A percentile compares a stretch with the other conserved stretches of the same genome.
phyloP scores from a whole-genome alignment of 2,113 vertebrate genomes.

The Isurus oxyrinchus region DNA sequence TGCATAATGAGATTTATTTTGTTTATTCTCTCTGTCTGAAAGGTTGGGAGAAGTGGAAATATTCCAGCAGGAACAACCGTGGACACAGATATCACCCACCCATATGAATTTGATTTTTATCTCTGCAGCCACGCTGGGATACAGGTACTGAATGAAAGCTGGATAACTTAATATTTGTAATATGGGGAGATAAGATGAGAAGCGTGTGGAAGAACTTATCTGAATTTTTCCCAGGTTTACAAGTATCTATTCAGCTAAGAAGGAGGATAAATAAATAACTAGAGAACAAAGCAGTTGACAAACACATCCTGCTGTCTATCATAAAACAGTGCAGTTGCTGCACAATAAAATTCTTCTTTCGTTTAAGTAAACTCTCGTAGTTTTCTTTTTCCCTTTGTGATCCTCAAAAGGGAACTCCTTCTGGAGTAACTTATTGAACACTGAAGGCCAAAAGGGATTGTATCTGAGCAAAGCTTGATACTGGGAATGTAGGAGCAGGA shows the following conservation, averaged over 20 bases:
- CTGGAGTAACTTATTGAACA: not conserved
- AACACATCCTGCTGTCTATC: not conserved
- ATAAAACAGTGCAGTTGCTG: not conserved
- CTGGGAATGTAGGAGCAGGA: too few relatives aligned
- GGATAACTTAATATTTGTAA: not conserved
- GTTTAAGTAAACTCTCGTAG: not conserved
- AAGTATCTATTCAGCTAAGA: not conserved
- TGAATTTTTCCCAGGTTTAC: not conserved
- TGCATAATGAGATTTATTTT: not conserved
- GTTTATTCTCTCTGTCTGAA: slow-evolving; percentile 20
- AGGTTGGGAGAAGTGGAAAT: slow-evolving; percentile 97
- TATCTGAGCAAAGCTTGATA: not conserved
- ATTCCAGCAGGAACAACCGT: slow-evolving; percentile 97
- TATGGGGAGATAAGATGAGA: not conserved
- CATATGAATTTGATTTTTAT: slow-evolving; percentile 99
- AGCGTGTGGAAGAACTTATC: not conserved
- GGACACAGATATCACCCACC: slow-evolving; percentile 95
- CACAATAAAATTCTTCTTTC: not conserved
- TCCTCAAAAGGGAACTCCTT: not conserved
- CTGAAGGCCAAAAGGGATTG: not conserved
- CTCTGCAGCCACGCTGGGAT: slow-evolving; percentile 99
- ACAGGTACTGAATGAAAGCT: slow-evolving; percentile 67
- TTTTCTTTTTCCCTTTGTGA: not conserved
- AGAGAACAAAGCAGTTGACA: not conserved
- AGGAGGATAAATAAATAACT: not conserved